Evolutionary conservation across 1,140 invertebrate species (phyloP), one percentile per base, ranked within the genome.

Genomic region (Orussus abietinus): DNA sequence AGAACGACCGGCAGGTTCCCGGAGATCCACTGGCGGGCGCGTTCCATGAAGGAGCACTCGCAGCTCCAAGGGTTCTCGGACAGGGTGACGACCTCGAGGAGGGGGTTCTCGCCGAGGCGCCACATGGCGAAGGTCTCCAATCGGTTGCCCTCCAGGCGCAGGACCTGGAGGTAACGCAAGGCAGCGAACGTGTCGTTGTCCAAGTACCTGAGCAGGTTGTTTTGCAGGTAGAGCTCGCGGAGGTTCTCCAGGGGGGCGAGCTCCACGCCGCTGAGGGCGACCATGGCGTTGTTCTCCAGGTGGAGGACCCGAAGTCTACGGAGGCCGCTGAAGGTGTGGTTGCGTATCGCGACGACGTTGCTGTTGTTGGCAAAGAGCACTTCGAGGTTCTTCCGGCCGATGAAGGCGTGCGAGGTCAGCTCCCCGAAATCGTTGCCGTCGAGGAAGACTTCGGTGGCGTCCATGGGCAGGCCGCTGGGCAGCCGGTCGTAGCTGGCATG

Each of bases 1-100:
- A 81, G 75, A 35, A 91, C 82, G 50, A 84, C 90, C 47, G 79
- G 82, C 14, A 78, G 74, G 65, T 86, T 85, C 28, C 74, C 77
- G 44, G 77, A 77, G 57, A 92, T 77, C 82, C 89, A 95, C 43
- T 79, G 78, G 51, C 86, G 79, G 45, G 87, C 85, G 47, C 84
- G 79, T 12, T 83, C 79, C 47, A 92, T 59, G 62, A 89, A 93
- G 29, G 80, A 74, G 74, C 92, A 95, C 52, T 92, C 87, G 66
- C 92, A 95, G 37, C 82, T 88, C 90, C 90, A 96, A 11, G 85
- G 83, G 68, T 95, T 96, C 33, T 82, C 79, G n/a, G 85, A 78
- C 26, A 95, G 67, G 21, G 81, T 83, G 46, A 93, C 81, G 55
- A 86, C 83, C 4, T 84, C 81, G 45, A 94, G 77, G 63, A 87